Conservation (phyloP, 2,113 vertebrate genomes). For the Calyptommatus sinebrachiatus region DNA sequence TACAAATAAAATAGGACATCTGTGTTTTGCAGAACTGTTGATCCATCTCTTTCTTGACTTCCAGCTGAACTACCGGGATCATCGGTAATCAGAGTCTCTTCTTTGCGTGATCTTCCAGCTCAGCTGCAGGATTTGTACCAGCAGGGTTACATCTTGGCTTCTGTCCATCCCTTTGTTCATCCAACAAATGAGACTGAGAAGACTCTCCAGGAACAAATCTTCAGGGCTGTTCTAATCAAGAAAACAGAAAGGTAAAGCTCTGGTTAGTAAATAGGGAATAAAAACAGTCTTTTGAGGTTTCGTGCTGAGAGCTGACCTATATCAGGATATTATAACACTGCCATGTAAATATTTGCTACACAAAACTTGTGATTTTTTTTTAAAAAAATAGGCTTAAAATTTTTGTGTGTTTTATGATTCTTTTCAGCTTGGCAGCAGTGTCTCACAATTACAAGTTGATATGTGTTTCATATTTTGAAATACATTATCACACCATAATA, state of each 20-base stretch:
- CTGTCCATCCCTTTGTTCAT: slow-evolving; percentile 92
- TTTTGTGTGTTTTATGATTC: slow-evolving; percentile 49
- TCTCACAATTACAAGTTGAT: slow-evolving; percentile 53
- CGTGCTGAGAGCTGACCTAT: slow-evolving; percentile 60
- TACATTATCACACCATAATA: slow-evolving; percentile 45
- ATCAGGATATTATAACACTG: slow-evolving; percentile 55
- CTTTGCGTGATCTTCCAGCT: slow-evolving; percentile 85
- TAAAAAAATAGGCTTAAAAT: slow-evolving; percentile 48
- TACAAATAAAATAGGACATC: no score
- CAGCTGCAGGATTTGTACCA: slow-evolving; percentile 94
- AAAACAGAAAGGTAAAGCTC: slow-evolving; percentile 85
- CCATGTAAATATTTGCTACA: not conserved
- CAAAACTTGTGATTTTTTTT: not conserved
- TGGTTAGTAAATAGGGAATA: slow-evolving; percentile 48
- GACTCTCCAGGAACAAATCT: slow-evolving; percentile 87
- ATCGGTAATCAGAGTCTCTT: slow-evolving; percentile 86
- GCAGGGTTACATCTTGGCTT: slow-evolving; percentile 87
- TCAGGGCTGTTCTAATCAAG: slow-evolving; percentile 90
- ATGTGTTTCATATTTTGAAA: slow-evolving; percentile 49
- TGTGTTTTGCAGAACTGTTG: slow-evolving; percentile 38
- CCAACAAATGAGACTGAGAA: slow-evolving; percentile 80
- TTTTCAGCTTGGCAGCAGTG: slow-evolving; percentile 31
- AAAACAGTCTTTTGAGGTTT: slow-evolving; percentile 63
- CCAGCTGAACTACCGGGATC: slow-evolving; percentile 78
- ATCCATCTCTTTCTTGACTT: slow-evolving; percentile 41